Conservation (phyloP, 2,113 vertebrate genomes). For the Chionodraco myersi region DNA sequence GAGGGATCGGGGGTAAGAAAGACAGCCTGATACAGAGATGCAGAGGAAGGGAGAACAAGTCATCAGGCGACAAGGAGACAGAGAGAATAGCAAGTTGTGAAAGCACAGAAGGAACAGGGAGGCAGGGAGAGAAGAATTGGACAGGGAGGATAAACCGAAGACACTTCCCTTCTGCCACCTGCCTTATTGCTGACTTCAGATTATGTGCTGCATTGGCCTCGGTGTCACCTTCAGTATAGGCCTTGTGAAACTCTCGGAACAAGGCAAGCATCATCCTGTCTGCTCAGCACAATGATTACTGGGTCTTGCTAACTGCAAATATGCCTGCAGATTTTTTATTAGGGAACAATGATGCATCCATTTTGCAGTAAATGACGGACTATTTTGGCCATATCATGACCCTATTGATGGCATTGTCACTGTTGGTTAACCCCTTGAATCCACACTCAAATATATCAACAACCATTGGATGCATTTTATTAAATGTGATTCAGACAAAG, state of each 20-base stretch:
- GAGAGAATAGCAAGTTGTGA: constrained; percentile 71
- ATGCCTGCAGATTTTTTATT: constrained; percentile 34
- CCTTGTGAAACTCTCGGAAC: constrained; percentile 58
- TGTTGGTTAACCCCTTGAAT: background rate
- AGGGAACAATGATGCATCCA: background rate
- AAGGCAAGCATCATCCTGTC: constrained; percentile 44
- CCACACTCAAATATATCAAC: background rate
- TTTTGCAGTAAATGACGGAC: constrained; percentile 2
- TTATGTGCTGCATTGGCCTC: constrained; percentile 64
- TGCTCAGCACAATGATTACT: constrained; percentile 54
- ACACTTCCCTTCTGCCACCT: constrained; percentile 76
- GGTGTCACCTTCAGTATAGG: constrained; percentile 62
- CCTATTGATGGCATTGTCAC: background rate
- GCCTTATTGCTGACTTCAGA: constrained; percentile 72
- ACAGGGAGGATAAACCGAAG: constrained; percentile 70
- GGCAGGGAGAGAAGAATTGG: constrained; percentile 61
- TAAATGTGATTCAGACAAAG: background rate
- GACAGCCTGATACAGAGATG: constrained; percentile 62
- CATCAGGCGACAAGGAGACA: constrained; percentile 73
- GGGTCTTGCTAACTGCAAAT: constrained; percentile 47
- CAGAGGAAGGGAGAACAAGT: constrained; percentile 67
- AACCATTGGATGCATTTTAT: background rate
- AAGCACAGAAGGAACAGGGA: constrained; percentile 66
- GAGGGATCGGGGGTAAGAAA: constrained; percentile 16
- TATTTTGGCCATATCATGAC: background rate